A percentile compares a stretch with the other conserved stretches of the same genome.
phyloP scores from a whole-genome alignment of 2,113 vertebrate species.

The Urocolius indicus region DNA sequence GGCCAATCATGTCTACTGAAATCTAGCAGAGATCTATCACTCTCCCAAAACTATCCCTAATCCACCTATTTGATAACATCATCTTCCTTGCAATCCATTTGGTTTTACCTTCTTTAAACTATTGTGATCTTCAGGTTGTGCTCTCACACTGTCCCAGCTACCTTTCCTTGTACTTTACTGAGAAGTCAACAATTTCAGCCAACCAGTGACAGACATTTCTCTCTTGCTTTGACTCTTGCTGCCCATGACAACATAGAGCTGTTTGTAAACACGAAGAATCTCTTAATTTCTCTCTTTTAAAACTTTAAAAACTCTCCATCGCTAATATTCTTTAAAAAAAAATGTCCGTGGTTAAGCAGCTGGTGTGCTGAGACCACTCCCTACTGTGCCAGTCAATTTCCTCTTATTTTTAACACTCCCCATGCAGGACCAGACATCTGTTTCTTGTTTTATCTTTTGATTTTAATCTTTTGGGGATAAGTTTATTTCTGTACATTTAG shows the following conservation, averaged over 20 bases:
- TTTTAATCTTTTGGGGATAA: slow-evolving; percentile 53
- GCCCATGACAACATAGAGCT: background rate
- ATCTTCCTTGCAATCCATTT: background rate
- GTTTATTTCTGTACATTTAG: slow-evolving; percentile 57
- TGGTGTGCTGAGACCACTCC: slow-evolving; percentile 55
- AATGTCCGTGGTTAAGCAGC: slow-evolving; percentile 32
- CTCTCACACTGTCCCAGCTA: background rate
- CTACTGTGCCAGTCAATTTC: slow-evolving; percentile 64
- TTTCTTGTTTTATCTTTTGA: slow-evolving; percentile 58
- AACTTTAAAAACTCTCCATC: slow-evolving; percentile 5
- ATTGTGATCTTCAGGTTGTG: background rate
- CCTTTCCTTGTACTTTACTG: background rate
- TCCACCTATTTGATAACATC: background rate
- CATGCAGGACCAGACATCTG: slow-evolving; percentile 62
- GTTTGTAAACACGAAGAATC: background rate
- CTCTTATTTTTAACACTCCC: slow-evolving; percentile 64
- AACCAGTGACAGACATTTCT: background rate
- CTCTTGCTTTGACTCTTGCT: background rate
- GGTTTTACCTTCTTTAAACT: background rate
- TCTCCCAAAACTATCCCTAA: background rate
- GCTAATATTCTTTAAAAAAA: slow-evolving; percentile 18
- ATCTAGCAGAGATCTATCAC: background rate
- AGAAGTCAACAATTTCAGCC: background rate
- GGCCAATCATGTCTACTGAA: background rate
- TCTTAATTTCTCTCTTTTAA: background rate